A percentile compares a stretch with the other conserved stretches of the same genome.
These are phyloP conservation scores for Zaprionus gabonicus DNA, from an alignment of 1,140 invertebrate species.

Conservation along the genomic window DNA sequence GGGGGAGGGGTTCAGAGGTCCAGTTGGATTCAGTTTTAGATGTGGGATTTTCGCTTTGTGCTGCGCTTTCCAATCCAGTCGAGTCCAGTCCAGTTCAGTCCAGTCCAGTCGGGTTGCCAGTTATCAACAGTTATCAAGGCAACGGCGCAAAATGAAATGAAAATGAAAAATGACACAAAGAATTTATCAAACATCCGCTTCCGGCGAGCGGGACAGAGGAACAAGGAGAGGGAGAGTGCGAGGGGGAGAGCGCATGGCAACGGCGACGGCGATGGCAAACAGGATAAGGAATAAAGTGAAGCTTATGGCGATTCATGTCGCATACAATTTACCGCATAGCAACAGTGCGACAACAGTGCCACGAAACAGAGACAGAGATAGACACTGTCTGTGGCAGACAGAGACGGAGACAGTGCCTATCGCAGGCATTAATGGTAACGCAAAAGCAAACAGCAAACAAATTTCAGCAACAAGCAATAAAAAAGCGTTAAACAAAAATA, in stretches of 20 bases:
- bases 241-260: neutral
- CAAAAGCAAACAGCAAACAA: neutral
- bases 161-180: slow-evolving; percentile 61
- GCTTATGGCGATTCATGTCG: slow-evolving; percentile 36
- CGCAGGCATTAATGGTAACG: neutral
- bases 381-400: neutral
- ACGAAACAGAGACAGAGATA: slow-evolving; percentile 15
- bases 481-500: slow-evolving; percentile 35
- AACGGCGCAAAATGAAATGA: slow-evolving; percentile 34
- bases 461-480: neutral
- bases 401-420: neutral
- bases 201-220: slow-evolving; percentile 42
- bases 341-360: neutral
- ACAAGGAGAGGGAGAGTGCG: neutral
- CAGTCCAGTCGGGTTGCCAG: slow-evolving; percentile 1
- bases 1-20: too few species aligned
- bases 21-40: neutral
- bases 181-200: slow-evolving; percentile 77
- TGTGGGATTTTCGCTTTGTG: neutral
- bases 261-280: slow-evolving; percentile 1
- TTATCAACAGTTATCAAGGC: slow-evolving; percentile 61
- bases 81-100: neutral
- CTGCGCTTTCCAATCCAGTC: neutral
- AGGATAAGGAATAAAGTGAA: slow-evolving; percentile 33
- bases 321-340: slow-evolving; percentile 49